Percentiles rank a stretch among this genome's conserved stretches.
These are phyloP conservation scores for Coregonus sp. DNA, from an alignment of 2,797 vertebrate genomes.

Conservation along the genomic window DNA sequence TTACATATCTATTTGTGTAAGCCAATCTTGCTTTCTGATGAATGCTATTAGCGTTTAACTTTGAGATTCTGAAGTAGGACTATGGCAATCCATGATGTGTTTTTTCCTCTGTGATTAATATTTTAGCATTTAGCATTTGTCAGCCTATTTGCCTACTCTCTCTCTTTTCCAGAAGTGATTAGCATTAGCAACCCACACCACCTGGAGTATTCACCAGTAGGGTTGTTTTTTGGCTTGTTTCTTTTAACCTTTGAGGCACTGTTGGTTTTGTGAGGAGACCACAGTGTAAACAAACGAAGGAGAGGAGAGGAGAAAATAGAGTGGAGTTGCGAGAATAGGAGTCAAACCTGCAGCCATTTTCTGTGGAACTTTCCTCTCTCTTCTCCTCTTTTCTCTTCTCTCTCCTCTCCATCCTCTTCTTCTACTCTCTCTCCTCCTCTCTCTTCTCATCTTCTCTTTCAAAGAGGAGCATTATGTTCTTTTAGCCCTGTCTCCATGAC, in stretches of 20 bases:
- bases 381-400: background rate
- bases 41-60: background rate
- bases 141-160: background rate
- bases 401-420: background rate
- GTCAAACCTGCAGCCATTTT: slow-evolving; percentile 57
- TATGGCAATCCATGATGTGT: background rate
- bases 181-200: too few species aligned
- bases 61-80: background rate
- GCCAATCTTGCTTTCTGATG: background rate
- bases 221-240: too few species aligned
- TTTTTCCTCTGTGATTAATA: background rate
- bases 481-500: slow-evolving; percentile 64
- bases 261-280: too few species aligned
- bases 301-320: too few species aligned
- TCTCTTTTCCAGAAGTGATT: too few species aligned
- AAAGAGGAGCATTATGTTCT: slow-evolving; percentile 39
- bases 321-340: background rate
- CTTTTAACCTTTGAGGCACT: too few species aligned
- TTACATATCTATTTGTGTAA: background rate
- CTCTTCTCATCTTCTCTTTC: background rate
- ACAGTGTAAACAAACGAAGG: too few species aligned
- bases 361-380: background rate
- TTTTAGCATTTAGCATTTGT: background rate
- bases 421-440: too few species aligned
- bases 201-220: too few species aligned